Evolutionary conservation across 2,113 vertebrate species (phyloP).

Genomic region (Vombatus ursinus): DNA sequence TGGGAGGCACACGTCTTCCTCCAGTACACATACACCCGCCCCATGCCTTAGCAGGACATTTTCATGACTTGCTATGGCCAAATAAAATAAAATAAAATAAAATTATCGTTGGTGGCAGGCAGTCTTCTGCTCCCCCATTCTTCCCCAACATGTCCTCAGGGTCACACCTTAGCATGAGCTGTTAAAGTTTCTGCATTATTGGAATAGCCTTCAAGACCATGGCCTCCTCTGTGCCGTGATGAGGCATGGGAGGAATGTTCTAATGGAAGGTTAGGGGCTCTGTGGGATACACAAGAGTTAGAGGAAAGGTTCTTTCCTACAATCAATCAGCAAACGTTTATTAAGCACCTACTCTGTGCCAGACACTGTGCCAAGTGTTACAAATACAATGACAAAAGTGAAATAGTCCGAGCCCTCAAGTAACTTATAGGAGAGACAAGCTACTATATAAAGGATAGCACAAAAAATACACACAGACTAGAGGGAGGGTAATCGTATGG

Average conservation of each 20-base stretch:
- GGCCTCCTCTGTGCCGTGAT: not conserved
- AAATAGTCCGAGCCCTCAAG: not conserved
- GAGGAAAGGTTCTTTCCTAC: not conserved
- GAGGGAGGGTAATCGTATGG: not conserved
- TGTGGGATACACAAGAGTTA: not conserved
- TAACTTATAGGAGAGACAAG: not conserved
- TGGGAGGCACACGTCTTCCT: not conserved
- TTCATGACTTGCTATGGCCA: not conserved
- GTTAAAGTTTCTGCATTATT: not conserved
- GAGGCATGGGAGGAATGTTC: not conserved
- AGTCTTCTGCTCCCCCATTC: not conserved
- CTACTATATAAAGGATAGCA: not conserved
- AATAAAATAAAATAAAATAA: not conserved
- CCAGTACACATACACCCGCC: not conserved
- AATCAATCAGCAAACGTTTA: not conserved
- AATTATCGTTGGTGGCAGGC: not conserved
- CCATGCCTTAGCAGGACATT: not conserved
- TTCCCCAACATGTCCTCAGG: not conserved
- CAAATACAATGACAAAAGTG: not conserved
- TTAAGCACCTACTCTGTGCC: no score
- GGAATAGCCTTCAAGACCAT: not conserved
- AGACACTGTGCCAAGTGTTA: not conserved
- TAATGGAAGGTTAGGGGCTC: no score
- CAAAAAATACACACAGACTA: not conserved
- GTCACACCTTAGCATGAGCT: not conserved